phyloP scores from a whole-genome alignment of 64 coral and sea anemone genomes.

The Exaiptasia diaphana region DNA sequence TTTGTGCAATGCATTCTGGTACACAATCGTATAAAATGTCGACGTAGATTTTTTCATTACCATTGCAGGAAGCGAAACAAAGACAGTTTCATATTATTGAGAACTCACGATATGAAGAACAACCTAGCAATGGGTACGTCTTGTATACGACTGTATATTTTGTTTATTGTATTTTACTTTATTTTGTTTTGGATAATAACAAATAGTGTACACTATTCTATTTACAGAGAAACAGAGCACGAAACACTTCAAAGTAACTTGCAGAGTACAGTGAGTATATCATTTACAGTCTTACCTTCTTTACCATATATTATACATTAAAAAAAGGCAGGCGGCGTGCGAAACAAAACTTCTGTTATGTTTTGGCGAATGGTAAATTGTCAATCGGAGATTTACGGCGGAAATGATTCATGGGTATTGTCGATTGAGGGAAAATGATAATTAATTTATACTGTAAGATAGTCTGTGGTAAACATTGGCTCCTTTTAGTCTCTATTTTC shows the following conservation, averaged over 20 bases:
- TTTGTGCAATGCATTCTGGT: background rate
- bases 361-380: background rate
- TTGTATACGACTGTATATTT: background rate
- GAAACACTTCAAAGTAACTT: conserved; percentile 7
- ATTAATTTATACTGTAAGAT: background rate
- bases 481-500: too few species aligned
- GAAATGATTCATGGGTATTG: background rate
- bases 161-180: background rate
- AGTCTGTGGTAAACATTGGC: too few species aligned
- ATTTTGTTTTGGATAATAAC: background rate
- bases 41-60: background rate
- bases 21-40: background rate
- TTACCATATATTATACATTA: background rate
- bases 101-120: conserved; percentile 64
- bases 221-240: conserved; percentile 3
- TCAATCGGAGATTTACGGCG: background rate
- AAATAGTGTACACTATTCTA: background rate
- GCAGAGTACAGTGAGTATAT: background rate
- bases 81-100: conserved; percentile 74
- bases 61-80: conserved; percentile 59
- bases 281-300: background rate
- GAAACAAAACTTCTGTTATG: too few species aligned
- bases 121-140: conserved; percentile 40
- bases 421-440: background rate
- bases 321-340: too few species aligned